Conservation (phyloP, 2,888 invertebrate species). For the Panorpa germanica region DNA sequence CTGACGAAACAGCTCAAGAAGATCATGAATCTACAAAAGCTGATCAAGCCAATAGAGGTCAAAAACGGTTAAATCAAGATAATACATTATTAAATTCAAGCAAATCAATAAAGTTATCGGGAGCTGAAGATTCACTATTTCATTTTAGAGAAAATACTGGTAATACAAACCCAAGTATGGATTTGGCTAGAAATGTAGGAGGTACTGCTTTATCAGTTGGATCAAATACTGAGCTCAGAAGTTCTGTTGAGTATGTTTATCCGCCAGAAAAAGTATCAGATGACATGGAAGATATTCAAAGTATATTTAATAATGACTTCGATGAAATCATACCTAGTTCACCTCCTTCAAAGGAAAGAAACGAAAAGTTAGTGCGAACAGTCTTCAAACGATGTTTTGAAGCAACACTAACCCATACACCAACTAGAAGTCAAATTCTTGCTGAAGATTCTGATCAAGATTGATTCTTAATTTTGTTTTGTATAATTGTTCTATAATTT, state of each 20-base stretch:
- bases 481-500: no score
- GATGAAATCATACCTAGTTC: conserved; percentile 20
- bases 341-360: conserved; percentile 19
- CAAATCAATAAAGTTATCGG: no score
- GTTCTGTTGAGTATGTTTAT: no score
- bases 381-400: conserved; percentile 59
- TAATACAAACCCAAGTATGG: no score
- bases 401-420: conserved; percentile 43
- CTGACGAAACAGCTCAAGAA: conserved; percentile 25
- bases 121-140: no score
- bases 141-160: no score
- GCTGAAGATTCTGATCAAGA: conserved; percentile 50
- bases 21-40: conserved; percentile 20
- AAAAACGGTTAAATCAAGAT: no score
- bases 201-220: no score
- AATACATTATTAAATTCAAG: no score
- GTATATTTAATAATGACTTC: conserved; percentile 7
- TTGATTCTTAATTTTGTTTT: conserved; percentile 2
- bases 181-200: no score
- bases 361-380: conserved; percentile 24
- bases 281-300: conserved; percentile 6
- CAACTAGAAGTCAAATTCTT: conserved; percentile 35
- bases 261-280: background rate
- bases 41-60: conserved; percentile 23
- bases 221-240: no score